Evolutionary conservation across 2,113 vertebrate species (phyloP), one percentile per base, ranked within the genome.

Genomic region (Puffinus mauretanicus): DNA sequence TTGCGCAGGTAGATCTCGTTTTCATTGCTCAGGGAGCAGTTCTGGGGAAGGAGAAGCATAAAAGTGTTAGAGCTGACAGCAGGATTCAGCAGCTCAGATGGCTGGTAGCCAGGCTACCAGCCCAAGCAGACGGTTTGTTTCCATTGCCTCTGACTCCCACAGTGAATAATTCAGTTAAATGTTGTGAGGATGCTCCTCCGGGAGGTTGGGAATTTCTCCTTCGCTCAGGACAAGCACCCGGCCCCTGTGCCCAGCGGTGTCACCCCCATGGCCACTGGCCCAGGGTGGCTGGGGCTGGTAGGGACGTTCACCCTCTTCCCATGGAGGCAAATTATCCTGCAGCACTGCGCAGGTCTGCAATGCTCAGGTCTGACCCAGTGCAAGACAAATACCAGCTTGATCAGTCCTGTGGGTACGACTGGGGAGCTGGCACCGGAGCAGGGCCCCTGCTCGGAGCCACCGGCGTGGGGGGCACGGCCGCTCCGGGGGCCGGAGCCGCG

Each of bases 1-100:
- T 94, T 62, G 16, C 69, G 86, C 88, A 97, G 96, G 70, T 96
- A 97, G 62, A 96, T 79, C 93, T 97, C 96, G 0, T 61, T 95
- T 0, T 95, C 97, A 0, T 27, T 20, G 10, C 6, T 72, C 49
- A 54, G 77, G 34, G 7, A 11, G 65, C 97, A 96, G 49, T 0
- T 54, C 95, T 96, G 86, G 42, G 72, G 47, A 51, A 52, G 77
- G 69, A 75, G 49, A 60, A 44, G 10, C 0, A 2, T 2, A 0
- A 29, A 6, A 1, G 1, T 2, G 0, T 94, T 19, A 80, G 55
- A 55, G 64, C 13, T 13, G 44, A 5, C 29, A 19, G 51, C 34
- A 21, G 1, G 9, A 5, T 26, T 38, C 3, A 8, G 40, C 47
- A 4, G 73, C 51, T 32, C 40, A 3, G 42, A 2, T 0, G 1